A percentile compares a stretch with the other conserved stretches of the same genome.
Evolutionary conservation across 2,888 invertebrate species (phyloP).

Genomic region (Phyto melanocephala): DNA sequence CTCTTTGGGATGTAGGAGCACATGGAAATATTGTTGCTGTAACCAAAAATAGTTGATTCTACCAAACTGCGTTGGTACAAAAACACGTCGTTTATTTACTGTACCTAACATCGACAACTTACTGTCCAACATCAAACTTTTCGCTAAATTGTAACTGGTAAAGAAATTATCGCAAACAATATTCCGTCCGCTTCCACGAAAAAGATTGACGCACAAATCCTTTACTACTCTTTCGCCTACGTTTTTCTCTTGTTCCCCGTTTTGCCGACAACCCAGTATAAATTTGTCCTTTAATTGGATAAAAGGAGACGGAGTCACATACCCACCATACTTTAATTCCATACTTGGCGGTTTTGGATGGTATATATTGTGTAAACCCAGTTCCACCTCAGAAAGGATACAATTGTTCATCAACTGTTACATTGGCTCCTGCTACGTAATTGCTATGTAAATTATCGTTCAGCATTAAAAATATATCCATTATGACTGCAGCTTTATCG

Average conservation of each 20-base stretch:
- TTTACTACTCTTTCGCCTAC: background rate
- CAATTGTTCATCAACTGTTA: slow-evolving; percentile 46
- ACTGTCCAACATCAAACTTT: background rate
- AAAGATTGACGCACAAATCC: background rate
- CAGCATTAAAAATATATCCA: slow-evolving; percentile 27
- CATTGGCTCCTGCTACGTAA: slow-evolving; percentile 32
- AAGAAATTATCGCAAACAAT: background rate
- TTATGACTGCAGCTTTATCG: background rate
- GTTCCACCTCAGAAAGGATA: slow-evolving; percentile 37
- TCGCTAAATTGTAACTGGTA: background rate
- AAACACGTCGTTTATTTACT: background rate
- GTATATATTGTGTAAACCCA: slow-evolving; percentile 11
- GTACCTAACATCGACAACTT: background rate
- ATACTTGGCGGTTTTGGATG: background rate
- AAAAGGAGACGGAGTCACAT: background rate
- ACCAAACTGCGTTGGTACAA: background rate
- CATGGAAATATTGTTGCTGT: background rate
- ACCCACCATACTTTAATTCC: background rate
- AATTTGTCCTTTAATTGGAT: background rate
- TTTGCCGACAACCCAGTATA: background rate
- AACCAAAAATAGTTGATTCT: background rate
- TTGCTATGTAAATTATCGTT: slow-evolving; percentile 11
- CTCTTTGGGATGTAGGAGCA: background rate
- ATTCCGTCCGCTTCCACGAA: background rate
- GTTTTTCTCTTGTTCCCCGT: background rate